Conservation (phyloP, 2,888 invertebrate species). For the Chymomyza caudatula region DNA sequence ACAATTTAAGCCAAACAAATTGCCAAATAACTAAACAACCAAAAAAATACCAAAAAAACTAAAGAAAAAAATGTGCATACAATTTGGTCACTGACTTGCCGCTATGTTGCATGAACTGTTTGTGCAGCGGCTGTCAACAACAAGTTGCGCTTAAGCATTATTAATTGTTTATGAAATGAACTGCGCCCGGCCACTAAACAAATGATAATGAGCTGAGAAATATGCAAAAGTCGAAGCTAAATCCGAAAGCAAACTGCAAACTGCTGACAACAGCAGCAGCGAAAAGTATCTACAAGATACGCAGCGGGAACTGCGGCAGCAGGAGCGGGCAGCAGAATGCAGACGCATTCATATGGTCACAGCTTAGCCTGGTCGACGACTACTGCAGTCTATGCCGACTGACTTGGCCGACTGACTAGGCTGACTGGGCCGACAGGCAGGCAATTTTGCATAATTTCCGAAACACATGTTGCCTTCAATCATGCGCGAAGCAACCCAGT, state of each 20-base stretch:
- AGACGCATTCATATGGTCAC: constrained; percentile 7
- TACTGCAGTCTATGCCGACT: too few relatives aligned
- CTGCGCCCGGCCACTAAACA: constrained; percentile 58
- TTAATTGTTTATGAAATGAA: constrained; percentile 68
- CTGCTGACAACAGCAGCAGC: neutral
- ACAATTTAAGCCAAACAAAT: constrained; percentile 62
- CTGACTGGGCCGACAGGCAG: constrained; percentile 15
- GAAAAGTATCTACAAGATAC: neutral
- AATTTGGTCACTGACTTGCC: neutral
- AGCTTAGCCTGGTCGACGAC: neutral
- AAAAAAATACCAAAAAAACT: neutral
- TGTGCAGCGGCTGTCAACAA: constrained; percentile 57
- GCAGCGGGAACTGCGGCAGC: neutral
- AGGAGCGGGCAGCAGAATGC: constrained; percentile 4
- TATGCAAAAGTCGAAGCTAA: constrained; percentile 44
- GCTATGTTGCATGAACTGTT: constrained; percentile 20
- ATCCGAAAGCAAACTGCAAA: neutral
- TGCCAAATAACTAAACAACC: constrained; percentile 42
- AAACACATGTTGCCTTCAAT: constrained; percentile 76
- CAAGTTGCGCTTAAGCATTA: constrained; percentile 70
- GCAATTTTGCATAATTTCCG: constrained; percentile 73
- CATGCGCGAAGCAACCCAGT: constrained; percentile 56
- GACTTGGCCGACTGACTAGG: neutral
- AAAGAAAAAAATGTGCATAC: neutral
- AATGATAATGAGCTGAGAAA: constrained; percentile 68